Evolutionary conservation across 2,113 vertebrate species (phyloP).

Genomic region (Bubo blakistoni): DNA sequence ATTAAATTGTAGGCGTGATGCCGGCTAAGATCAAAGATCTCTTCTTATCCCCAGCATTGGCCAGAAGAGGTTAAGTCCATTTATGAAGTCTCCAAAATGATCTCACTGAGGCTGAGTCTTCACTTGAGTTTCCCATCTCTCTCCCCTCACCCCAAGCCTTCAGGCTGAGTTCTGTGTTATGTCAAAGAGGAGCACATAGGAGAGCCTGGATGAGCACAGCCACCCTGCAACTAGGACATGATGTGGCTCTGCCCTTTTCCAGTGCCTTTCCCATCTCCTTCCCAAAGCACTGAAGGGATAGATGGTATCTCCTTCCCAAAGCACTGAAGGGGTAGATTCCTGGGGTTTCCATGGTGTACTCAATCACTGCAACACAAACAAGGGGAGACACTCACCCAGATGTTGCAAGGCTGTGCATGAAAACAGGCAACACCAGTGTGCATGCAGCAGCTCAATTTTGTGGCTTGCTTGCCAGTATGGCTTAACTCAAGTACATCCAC

Average conservation of each 20-base stretch:
- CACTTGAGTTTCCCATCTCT: background rate
- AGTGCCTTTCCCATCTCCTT: background rate
- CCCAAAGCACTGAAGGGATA: background rate
- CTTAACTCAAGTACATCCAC: background rate
- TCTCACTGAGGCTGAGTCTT: background rate
- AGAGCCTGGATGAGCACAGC: background rate
- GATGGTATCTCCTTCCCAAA: background rate
- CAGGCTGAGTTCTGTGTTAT: background rate
- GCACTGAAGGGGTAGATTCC: background rate
- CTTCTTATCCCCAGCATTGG: background rate
- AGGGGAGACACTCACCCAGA: background rate
- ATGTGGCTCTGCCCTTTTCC: background rate
- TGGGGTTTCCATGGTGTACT: background rate
- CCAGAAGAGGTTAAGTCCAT: background rate
- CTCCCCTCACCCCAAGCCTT: background rate
- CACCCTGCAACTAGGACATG: rapidly evolving
- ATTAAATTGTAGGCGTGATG: background rate
- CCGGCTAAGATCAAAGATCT: background rate
- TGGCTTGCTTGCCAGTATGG: background rate
- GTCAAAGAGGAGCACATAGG: background rate
- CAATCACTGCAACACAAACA: background rate
- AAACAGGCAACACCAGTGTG: background rate
- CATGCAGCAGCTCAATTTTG: background rate
- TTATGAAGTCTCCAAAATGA: background rate
- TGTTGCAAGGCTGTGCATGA: background rate